phyloP scores from a whole-genome alignment of 2,888 invertebrate genomes.

The Polymixis flavicincta region DNA sequence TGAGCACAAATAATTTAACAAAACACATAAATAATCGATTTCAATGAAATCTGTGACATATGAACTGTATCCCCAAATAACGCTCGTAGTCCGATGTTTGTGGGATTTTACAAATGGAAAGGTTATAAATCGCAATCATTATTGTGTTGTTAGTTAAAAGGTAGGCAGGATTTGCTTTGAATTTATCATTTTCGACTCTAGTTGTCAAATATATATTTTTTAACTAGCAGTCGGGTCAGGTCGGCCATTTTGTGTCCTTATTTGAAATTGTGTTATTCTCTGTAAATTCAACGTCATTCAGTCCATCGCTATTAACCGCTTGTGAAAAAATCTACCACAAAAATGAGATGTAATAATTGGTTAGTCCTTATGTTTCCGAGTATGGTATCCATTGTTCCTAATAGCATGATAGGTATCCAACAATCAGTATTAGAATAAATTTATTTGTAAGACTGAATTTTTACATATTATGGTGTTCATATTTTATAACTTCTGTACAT shows the following conservation, averaged over 20 bases:
- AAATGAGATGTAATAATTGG: neutral
- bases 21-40: neutral
- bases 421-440: no score
- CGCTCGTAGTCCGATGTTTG: neutral
- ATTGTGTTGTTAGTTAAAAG: neutral
- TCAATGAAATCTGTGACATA: neutral
- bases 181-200: neutral
- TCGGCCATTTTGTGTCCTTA: neutral
- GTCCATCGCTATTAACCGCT: neutral
- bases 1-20: neutral
- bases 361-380: neutral
- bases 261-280: neutral
- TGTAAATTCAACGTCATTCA: neutral
- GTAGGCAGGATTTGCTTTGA: neutral
- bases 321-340: neutral
- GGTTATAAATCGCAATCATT: neutral
- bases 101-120: slow-evolving; percentile 1
- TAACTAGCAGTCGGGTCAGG: neutral
- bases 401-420: no score
- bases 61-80: neutral
- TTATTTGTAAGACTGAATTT: no score
- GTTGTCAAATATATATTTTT: neutral
- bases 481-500: no score
- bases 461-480: no score
- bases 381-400: no score